phyloP scores from a whole-genome alignment of 2,113 vertebrate species.

The Ginglymostoma cirratum region DNA sequence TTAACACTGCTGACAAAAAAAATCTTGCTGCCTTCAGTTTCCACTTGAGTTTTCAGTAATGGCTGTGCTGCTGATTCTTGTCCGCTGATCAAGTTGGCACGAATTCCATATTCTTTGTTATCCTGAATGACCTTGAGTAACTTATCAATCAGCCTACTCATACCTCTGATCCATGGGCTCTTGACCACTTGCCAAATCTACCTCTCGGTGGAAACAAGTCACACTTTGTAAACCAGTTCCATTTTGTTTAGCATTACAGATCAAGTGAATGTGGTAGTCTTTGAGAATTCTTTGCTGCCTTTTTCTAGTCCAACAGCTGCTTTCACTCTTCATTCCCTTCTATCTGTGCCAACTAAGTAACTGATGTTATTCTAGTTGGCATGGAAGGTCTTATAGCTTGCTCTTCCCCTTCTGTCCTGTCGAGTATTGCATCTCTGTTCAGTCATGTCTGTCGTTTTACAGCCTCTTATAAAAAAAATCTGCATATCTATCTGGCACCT shows the following conservation, averaged over 20 bases:
- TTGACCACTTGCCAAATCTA: background rate
- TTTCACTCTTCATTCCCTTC: slow-evolving; percentile 12
- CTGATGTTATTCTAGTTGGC: background rate
- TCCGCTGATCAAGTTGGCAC: background rate
- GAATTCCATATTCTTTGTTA: background rate
- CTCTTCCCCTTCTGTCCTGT: background rate
- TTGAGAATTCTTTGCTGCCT: slow-evolving; percentile 18
- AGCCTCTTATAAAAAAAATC: background rate
- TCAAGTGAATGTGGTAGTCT: background rate
- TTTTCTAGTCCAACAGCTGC: slow-evolving; percentile 5
- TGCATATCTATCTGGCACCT: slow-evolving; percentile 17
- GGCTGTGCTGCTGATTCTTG: background rate
- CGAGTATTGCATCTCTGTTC: background rate
- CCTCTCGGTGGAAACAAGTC: background rate
- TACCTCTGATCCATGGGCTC: background rate
- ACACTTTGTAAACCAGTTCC: slow-evolving; percentile 15
- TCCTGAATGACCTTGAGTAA: background rate
- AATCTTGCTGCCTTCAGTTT: slow-evolving; percentile 13
- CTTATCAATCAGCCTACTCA: slow-evolving; percentile 21
- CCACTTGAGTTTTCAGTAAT: background rate
- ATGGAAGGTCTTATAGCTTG: background rate
- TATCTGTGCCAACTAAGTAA: background rate
- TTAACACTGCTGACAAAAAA: background rate
- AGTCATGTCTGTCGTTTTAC: background rate
- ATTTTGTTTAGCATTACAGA: background rate